Base-by-base conservation (phyloP, 1,140 invertebrate species). In the Scaptomyza hsui region DNA sequence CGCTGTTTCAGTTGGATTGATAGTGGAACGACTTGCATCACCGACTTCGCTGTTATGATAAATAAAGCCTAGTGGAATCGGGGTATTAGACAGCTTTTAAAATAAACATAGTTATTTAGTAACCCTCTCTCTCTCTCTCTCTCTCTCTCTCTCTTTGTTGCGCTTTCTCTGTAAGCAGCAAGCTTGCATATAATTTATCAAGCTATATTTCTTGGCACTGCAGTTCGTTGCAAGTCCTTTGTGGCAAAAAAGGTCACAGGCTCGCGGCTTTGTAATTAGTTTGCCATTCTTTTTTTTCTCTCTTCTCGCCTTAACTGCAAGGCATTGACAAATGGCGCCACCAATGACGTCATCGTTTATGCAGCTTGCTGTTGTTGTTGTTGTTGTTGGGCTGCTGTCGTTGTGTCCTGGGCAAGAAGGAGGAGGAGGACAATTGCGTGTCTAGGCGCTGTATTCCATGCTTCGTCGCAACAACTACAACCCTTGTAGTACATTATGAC, bases 371-470 rank as follows among this genome's bases (percentile, higher is more conserved):
- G 10, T 32, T 71, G 52, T 35, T 55, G 52, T 10, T 32, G 15
- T 37, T 29, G 57, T 37, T 35, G 6, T 37, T 37, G 32, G n/a
- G 26, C 26, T 13, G 32, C 32, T 37, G 32, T 3, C 4, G 32
- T 18, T 0, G 41, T 15, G 60, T 57, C 29, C 47, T 41, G 49
- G 49, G 45, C 21, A 42, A 49, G 41, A 24, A 45, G 45, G 32
- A 26, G 39, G 37, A 63, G 41, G 32, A 45, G 45, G 32, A 26
- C 42, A 41, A 63, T 85, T 85, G 81, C 78, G 81, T 88, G 82
- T 67, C 57, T 73, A 41, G 61, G 51, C 53, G 68, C 68, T 9
- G 32, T 70, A 55, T 41, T 21, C 32, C 67, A 69, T 45, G 64
- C 48, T 52, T 48, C 48, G 57, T 61, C 64, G 64, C 45, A 69